These are phyloP conservation scores for Drosophila anomalata DNA, from an alignment of 2,888 invertebrate genomes.

Conservation along the genomic window DNA sequence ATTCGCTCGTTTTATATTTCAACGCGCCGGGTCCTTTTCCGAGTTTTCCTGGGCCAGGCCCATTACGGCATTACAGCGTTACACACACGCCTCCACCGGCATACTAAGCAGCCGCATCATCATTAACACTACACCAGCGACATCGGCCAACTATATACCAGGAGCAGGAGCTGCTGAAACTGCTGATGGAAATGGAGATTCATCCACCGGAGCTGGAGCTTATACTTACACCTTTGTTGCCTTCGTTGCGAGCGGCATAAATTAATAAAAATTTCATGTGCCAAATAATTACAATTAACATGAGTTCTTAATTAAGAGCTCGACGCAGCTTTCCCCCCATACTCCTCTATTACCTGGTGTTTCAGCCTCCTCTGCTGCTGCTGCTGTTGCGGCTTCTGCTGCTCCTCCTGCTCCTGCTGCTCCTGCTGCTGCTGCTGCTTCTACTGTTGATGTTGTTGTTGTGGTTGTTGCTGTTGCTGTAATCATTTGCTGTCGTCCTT, in stretches of 20 bases:
- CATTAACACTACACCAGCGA: slow-evolving; percentile 69
- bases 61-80: slow-evolving; percentile 61
- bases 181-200: slow-evolving; percentile 24
- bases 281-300: slow-evolving; percentile 83
- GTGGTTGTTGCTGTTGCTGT: slow-evolving; percentile 48
- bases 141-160: slow-evolving; percentile 39
- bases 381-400: slow-evolving; percentile 18
- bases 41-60: slow-evolving; percentile 25
- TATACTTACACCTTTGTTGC: slow-evolving; percentile 59
- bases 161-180: slow-evolving; percentile 17
- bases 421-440: slow-evolving; percentile 4
- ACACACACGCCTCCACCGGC: slow-evolving; percentile 53
- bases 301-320: slow-evolving; percentile 82
- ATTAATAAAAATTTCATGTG: slow-evolving; percentile 83
- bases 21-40: slow-evolving; percentile 26
- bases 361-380: slow-evolving; percentile 12
- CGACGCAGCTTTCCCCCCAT: slow-evolving; percentile 40
- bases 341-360: slow-evolving; percentile 8
- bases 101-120: slow-evolving; percentile 71
- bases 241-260: slow-evolving; percentile 68
- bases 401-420: slow-evolving; percentile 21
- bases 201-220: slow-evolving; percentile 15
- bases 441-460: slow-evolving; percentile 31
- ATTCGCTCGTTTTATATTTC: slow-evolving; percentile 72
- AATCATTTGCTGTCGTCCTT: slow-evolving; percentile 68